Base-by-base conservation (phyloP, 2,888 invertebrate genomes). In the Hypena proboscidalis region DNA sequence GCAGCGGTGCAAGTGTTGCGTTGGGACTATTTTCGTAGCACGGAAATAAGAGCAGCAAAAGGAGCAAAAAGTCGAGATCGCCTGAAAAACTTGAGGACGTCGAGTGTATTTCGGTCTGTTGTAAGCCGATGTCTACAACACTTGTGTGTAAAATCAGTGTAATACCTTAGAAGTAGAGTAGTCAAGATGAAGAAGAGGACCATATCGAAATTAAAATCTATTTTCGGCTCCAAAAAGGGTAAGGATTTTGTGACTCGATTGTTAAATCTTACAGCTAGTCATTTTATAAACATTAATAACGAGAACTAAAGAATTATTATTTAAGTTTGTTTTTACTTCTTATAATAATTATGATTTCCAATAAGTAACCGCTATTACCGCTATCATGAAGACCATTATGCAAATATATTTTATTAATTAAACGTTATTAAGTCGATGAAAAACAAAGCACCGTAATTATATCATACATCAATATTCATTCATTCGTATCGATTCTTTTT, bases 41-140 rank as follows among this genome's bases (percentile, higher is more conserved):
- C 90, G 90, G 90, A 90, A 90, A 89, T 90, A 90, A 89, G 88
- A 89, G 84, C 87, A 83, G 84, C 84, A 90, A 90, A 88, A 90
- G 88, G 87, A 89, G 83, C 89, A 90, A 90, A 90, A 90, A 85
- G 84, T 75, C 64, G 68, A 71, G 77, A 77, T 84, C 77, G 82
- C 72, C 82, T 84, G 82, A 89, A 90, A 89, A 90, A 89, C 83
- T 88, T 82, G 85, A 85, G 85, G 84, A 85, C 85, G 85, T 79
- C 63, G 82, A 72, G 81, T 83, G 82, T 90, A 89, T 90, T 90
- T 89, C 73, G 79, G 87, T 85, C 83, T 73, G 78, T 78, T 80
- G 77, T 81, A 80, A 74, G 77, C 80, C 58, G 74, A 83, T 86
- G 83, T 80, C 74, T 74, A 69, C 61, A 71, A 72, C 70, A 65